Evolutionary conservation across 2,113 vertebrate genomes (phyloP), one percentile per base, ranked within the genome.

Genomic region (Pao palembangensis): DNA sequence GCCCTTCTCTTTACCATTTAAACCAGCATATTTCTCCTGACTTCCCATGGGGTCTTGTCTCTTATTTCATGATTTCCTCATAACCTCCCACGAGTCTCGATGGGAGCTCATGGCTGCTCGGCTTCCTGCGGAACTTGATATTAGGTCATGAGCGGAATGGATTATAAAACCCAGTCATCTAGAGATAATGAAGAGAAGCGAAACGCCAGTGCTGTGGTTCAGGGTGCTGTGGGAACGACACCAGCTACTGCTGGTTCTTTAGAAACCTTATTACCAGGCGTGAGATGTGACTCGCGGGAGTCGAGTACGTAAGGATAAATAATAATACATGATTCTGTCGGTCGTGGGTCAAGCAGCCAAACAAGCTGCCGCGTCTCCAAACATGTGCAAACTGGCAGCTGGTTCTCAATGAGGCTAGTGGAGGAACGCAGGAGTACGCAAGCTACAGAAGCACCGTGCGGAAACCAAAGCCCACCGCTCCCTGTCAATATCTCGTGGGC

Each of bases 151-250:
- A 66, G 73, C 76, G 73, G 78, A 79, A 74, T 73, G 73, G 1
- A 88, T 86, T 85, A 84, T 78, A 78, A 86, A 82, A 85, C 64
- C 75, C 83, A 89, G 87, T 86, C 87, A 88, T 90, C 83, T 85
- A 82, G 75, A 86, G 81, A 86, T 88, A 90, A 89, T 87, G 83
- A 91, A 91, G 82, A 84, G 82, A 79, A 86, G 74, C 80, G 81
- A 88, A 86, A 87, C 85, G 83, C 77, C 81, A 83, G 68, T 61
- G 78, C 69, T 74, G 73, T 78, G 67, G 75, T 75, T 83, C 67
- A 58, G 47, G 71, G 68, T 67, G 76, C 67, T 60, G 49, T 43
- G 82, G 86, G 84, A 83, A 80, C 84, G 83, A 73, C n/a, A 41
- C 55, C 28, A 17, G 67, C 73, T 85, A 80, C 69, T 83, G 77